A percentile compares a stretch with the other conserved stretches of the same genome.
Evolutionary conservation across 2,797 vertebrate species (phyloP).

Genomic region (Saxicola maurus): DNA sequence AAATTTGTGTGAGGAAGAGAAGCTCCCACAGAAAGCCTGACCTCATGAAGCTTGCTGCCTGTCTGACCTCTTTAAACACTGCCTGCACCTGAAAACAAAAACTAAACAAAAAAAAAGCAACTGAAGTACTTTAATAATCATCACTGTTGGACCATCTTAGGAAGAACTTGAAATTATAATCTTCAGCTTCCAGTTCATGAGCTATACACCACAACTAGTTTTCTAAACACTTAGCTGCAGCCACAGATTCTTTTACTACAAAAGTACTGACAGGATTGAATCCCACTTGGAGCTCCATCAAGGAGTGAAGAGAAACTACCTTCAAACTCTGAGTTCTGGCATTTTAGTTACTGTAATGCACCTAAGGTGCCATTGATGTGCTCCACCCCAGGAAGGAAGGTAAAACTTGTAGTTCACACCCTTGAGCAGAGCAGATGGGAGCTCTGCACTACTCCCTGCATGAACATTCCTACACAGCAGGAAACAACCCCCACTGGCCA

Average conservation of each 20-base stretch:
- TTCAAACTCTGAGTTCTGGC: not conserved
- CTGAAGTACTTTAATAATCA: not conserved
- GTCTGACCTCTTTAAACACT: not conserved
- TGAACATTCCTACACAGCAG: not conserved
- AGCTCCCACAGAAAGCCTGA: not conserved
- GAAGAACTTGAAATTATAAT: not conserved
- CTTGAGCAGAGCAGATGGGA: not conserved
- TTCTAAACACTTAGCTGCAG: not conserved
- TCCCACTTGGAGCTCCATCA: not conserved
- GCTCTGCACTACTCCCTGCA: not conserved
- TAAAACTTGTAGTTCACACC: not conserved
- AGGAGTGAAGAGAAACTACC: not conserved
- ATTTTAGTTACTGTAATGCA: not conserved
- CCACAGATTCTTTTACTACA: not conserved
- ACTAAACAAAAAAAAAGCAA: not conserved
- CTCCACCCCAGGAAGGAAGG: not conserved
- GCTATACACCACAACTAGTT: not conserved
- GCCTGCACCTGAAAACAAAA: not conserved
- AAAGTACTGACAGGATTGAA: not conserved
- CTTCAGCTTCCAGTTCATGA: not conserved
- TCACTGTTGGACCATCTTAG: not conserved
- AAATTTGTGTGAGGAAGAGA: not conserved
- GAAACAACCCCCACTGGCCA: not conserved
- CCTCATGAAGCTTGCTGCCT: not conserved
- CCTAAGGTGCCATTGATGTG: not conserved